Percentiles rank a stretch among this genome's conserved stretches.
Evolutionary conservation across 2,797 vertebrate genomes (phyloP).

Genomic region (Brachyrhaphis roseni): DNA sequence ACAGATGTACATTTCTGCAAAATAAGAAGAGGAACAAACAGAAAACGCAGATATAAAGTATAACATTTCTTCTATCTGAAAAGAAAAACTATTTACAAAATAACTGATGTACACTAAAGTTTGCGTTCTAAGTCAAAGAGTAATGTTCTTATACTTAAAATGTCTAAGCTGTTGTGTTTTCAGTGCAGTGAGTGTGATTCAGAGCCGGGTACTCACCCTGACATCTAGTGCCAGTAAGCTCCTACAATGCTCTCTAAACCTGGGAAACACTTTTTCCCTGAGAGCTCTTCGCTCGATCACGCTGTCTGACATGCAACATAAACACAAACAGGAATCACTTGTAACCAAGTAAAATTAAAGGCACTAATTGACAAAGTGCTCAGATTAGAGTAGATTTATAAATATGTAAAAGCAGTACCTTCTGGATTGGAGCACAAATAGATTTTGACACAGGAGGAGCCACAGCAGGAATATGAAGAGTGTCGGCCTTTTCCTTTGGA

Average conservation of each 20-base stretch:
- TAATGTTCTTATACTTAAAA: not conserved
- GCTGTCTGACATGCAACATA: conserved; percentile 67
- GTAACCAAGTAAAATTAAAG: not conserved
- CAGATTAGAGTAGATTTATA: not conserved
- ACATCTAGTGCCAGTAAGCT: conserved; percentile 76
- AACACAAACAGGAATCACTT: conserved; percentile 16
- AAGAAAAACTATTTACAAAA: not conserved
- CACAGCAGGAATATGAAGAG: conserved; percentile 11
- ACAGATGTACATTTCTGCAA: not conserved
- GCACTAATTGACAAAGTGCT: not conserved
- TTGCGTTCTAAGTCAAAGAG: not conserved
- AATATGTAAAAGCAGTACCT: conserved; percentile 61
- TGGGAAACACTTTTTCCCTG: conserved; percentile 76
- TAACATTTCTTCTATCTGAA: not conserved
- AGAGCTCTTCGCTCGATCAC: conserved; percentile 76
- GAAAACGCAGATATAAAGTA: not conserved
- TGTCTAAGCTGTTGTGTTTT: not conserved
- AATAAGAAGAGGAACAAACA: not conserved
- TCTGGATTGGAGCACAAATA: conserved; percentile 82
- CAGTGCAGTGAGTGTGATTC: not conserved
- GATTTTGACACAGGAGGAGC: conserved; percentile 76
- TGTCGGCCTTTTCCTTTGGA: conserved; percentile 15
- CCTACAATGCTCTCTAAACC: conserved; percentile 78
- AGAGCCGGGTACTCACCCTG: conserved; percentile 69
- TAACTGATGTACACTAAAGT: not conserved